Evolutionary conservation across 1,140 invertebrate species (phyloP).

Genomic region (Pteromalus puparum): DNA sequence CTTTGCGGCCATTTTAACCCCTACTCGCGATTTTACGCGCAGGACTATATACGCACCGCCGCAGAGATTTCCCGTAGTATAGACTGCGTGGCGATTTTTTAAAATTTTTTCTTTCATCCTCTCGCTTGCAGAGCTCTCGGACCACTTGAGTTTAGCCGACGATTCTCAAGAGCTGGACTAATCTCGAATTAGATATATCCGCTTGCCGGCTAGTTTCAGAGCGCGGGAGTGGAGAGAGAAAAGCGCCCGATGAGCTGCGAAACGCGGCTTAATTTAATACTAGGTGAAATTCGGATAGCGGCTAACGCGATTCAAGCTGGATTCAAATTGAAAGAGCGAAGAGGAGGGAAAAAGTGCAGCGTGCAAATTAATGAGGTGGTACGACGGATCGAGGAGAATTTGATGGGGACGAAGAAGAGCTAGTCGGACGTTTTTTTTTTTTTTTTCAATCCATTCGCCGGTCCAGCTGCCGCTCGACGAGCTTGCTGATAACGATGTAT

Average conservation of each 20-base stretch:
- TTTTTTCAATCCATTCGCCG: background rate
- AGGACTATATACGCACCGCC: background rate
- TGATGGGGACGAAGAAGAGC: background rate
- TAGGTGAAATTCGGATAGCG: background rate
- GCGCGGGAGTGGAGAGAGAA: too few species aligned
- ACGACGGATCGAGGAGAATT: background rate
- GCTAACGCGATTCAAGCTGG: background rate
- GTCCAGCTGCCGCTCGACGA: too few species aligned
- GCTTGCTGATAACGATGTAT: slow-evolving; percentile 1
- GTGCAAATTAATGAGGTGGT: slow-evolving; percentile 21
- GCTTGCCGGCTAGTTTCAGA: too few species aligned
- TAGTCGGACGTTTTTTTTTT: background rate
- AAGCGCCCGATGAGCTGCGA: slow-evolving; percentile 5
- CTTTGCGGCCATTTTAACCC: slow-evolving; percentile 30
- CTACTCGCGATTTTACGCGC: background rate
- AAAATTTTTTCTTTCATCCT: too few species aligned
- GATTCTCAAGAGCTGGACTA: too few species aligned
- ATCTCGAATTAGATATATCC: too few species aligned
- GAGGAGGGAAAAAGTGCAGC: background rate
- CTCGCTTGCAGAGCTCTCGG: too few species aligned
- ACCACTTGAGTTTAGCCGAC: too few species aligned
- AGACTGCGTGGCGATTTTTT: too few species aligned
- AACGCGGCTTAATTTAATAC: slow-evolving; percentile 7
- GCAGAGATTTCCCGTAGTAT: background rate
- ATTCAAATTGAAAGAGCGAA: background rate